A percentile compares a stretch with the other conserved stretches of the same genome.
These are phyloP conservation scores for Discoglossus pictus DNA, from an alignment of 2,797 vertebrate species.

Conservation along the genomic window DNA sequence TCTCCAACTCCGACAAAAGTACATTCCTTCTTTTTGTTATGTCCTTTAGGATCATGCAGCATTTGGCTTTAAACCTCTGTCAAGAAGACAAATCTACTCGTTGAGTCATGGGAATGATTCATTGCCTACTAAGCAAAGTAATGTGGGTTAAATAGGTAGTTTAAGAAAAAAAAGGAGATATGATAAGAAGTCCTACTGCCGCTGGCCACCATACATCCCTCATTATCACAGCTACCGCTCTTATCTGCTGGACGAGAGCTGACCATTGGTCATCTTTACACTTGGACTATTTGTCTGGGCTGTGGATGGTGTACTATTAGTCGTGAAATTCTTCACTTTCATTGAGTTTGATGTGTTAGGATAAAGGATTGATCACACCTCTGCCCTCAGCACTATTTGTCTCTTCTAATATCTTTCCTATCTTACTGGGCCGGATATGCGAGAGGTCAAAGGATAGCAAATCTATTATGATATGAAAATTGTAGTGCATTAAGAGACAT, in stretches of 20 bases:
- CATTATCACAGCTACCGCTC: conserved; percentile 23
- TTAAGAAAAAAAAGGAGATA: conserved; percentile 15
- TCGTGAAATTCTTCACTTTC: conserved; percentile 22
- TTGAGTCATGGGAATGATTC: conserved; percentile 48
- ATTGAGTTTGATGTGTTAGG: neutral
- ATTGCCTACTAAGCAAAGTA: conserved; percentile 47
- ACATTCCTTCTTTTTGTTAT: conserved; percentile 40
- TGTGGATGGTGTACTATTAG: neutral
- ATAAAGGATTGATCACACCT: neutral
- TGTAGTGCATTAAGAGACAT: too few relatives aligned
- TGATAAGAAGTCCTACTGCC: conserved; percentile 19
- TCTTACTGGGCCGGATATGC: neutral
- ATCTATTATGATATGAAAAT: too few relatives aligned
- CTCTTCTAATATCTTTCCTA: neutral
- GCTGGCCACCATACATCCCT: conserved; percentile 2
- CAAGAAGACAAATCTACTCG: conserved; percentile 45
- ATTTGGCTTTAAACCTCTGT: conserved; percentile 42
- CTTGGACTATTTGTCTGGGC: conserved; percentile 7
- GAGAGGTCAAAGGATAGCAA: too few relatives aligned
- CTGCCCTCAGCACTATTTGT: too few relatives aligned
- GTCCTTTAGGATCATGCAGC: conserved; percentile 17
- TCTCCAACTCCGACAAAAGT: conserved; percentile 19
- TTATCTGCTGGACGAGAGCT: neutral
- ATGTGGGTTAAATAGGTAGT: conserved; percentile 43
- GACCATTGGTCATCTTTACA: conserved; percentile 17